Evolutionary conservation across 2,888 invertebrate genomes (phyloP).

Genomic region (Venustoraphidia nigricollis): DNA sequence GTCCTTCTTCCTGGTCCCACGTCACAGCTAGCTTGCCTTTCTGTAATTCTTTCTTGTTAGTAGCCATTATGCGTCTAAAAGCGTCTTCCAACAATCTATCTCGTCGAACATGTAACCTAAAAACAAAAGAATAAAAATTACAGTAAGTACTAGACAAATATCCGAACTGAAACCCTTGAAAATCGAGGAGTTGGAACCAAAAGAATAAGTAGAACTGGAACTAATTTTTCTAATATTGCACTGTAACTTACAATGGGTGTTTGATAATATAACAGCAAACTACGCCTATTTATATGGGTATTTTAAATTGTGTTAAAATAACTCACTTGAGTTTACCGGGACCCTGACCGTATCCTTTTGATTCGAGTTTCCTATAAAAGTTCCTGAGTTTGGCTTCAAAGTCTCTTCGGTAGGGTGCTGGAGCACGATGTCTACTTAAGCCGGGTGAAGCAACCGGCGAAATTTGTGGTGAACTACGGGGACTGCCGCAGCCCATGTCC

Average conservation of each 20-base stretch:
- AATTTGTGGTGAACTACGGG: slow-evolving; percentile 43
- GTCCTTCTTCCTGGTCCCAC: slow-evolving; percentile 89
- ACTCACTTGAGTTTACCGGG: slow-evolving; percentile 91
- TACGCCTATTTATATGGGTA: too few relatives aligned
- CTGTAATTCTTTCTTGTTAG: slow-evolving; percentile 87
- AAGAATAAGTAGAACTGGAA: not conserved
- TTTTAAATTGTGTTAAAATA: not conserved
- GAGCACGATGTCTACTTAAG: slow-evolving; percentile 59
- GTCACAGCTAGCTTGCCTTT: slow-evolving; percentile 89
- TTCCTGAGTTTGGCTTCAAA: slow-evolving; percentile 90
- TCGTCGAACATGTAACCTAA: slow-evolving; percentile 79
- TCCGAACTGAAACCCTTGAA: too few relatives aligned
- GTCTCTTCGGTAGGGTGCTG: slow-evolving; percentile 82
- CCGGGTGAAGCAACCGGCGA: slow-evolving; percentile 73
- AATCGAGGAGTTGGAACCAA: too few relatives aligned
- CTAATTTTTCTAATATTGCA: too few relatives aligned
- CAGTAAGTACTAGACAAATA: too few relatives aligned
- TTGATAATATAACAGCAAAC: too few relatives aligned
- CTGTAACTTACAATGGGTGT: too few relatives aligned
- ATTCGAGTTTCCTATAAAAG: slow-evolving; percentile 88
- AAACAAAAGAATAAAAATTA: slow-evolving; percentile 5
- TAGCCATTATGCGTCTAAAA: slow-evolving; percentile 91
- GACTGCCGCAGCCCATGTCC: slow-evolving; percentile 31
- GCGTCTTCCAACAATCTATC: slow-evolving; percentile 92
- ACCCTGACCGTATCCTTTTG: slow-evolving; percentile 93